Evolutionary conservation across 2,888 invertebrate species (phyloP).

Genomic region (Diplolepis rosae): DNA sequence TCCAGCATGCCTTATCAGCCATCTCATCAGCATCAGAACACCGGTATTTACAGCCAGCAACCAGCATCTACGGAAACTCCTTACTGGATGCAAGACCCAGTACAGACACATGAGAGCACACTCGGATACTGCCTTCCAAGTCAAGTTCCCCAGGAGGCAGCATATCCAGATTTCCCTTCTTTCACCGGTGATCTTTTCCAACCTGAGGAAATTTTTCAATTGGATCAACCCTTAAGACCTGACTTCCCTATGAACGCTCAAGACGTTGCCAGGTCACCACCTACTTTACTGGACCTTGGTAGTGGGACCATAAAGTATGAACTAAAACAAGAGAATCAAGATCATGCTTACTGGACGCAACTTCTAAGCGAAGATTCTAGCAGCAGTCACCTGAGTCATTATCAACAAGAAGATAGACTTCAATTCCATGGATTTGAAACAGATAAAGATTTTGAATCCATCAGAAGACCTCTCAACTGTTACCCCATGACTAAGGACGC

Average conservation of each 20-base stretch:
- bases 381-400: slow-evolving; percentile 70
- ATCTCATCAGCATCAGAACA: slow-evolving; percentile 49
- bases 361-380: slow-evolving; percentile 71
- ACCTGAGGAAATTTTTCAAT: slow-evolving; percentile 85
- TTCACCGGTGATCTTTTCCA: slow-evolving; percentile 82
- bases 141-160: slow-evolving; percentile 70
- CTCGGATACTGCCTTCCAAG: slow-evolving; percentile 69
- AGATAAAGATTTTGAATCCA: slow-evolving; percentile 54
- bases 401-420: slow-evolving; percentile 75
- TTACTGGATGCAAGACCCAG: slow-evolving; percentile 72
- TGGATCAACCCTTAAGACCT: slow-evolving; percentile 82
- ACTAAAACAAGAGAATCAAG: slow-evolving; percentile 71
- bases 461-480: slow-evolving; percentile 50
- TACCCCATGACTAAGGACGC: slow-evolving; percentile 53
- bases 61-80: slow-evolving; percentile 56
- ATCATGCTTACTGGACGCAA: slow-evolving; percentile 70
- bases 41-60: slow-evolving; percentile 55
- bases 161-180: slow-evolving; percentile 75
- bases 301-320: slow-evolving; percentile 81
- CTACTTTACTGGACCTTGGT: slow-evolving; percentile 83
- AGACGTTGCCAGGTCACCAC: slow-evolving; percentile 77
- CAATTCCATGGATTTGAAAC: slow-evolving; percentile 63
- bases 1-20: slow-evolving; percentile 58
- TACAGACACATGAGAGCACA: slow-evolving; percentile 69
- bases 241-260: slow-evolving; percentile 76